Base-by-base conservation (phyloP, 2,797 vertebrate genomes). In the Coluber constrictor region DNA sequence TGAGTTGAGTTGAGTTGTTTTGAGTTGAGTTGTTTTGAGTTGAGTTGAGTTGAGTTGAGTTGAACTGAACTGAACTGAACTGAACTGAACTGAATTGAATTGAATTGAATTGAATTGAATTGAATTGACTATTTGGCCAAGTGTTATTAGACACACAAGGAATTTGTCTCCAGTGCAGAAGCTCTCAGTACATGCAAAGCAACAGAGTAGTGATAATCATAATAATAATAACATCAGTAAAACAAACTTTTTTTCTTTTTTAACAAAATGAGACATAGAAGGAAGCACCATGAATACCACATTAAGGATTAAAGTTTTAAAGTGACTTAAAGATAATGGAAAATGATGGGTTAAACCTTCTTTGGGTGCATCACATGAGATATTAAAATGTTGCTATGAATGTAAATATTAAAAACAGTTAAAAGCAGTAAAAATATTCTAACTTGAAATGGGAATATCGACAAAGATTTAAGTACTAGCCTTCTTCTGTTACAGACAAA, bases 361-460 rank as follows among this genome's bases (percentile, higher is more conserved):
- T 94, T 95, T 0, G 11, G 93, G 95, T 94, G 88, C 61, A 0
- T 86, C 43, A 13, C 94, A 94, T 92, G 93, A 93, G 92, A 32
- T 91, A 90, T 93, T 96, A 90, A 88, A 93, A 92, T 92, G 90
- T 92, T 96, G 79, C 63, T 92, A 23, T 51, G 92, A 91, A 89
- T 91, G 94, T 94, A 95, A 96, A 95, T 95, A 23, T 79, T 43
- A 23, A 79, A 79, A 79, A 43, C 18, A 43, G 9, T 43, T 20
- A 79, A 79, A 79, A 79, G n/a, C 23, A 79, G 9, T 43, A 79
- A 79, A 79, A 43, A 4, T 86, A 13, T 91, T 20, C n/a, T 87
- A 87, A 93, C 92, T 93, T 79, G 63, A 47, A 90, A 37, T 56
- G 86, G 32, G 66, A 55, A 1, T 37, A 90, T 3, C 70, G 37